Percentiles rank a stretch among this genome's conserved stretches.
Evolutionary conservation across 2,797 vertebrate genomes (phyloP).

Genomic region (Bryconaethiops microstoma): DNA sequence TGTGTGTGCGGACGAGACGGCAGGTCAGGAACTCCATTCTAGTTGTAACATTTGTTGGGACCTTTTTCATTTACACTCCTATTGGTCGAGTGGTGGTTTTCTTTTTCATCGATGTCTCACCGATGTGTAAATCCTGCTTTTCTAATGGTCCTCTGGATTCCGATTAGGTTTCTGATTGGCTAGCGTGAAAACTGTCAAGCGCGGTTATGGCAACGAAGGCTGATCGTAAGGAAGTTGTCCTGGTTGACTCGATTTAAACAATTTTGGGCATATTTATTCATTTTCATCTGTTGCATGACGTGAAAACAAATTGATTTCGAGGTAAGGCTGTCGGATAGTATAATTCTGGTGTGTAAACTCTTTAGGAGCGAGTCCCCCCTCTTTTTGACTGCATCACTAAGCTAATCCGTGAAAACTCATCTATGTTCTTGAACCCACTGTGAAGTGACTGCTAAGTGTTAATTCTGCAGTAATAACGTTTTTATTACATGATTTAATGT

Average conservation of each 20-base stretch:
- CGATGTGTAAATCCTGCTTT: neutral
- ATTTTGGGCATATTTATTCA: conserved; percentile 23
- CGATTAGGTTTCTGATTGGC: conserved; percentile 52
- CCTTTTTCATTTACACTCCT: neutral
- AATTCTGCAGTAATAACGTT: no score
- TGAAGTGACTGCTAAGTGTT: neutral
- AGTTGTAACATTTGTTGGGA: neutral
- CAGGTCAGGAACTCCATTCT: neutral
- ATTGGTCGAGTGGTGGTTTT: conserved; percentile 1
- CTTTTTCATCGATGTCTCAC: conserved; percentile 2
- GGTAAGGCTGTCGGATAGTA: conserved; percentile 37
- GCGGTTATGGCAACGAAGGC: conserved; percentile 27
- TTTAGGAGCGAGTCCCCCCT: neutral
- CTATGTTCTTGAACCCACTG: neutral
- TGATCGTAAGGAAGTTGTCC: conserved; percentile 54
- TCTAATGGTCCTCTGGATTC: conserved; percentile 43
- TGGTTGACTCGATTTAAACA: conserved; percentile 43
- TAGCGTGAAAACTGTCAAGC: neutral
- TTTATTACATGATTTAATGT: neutral
- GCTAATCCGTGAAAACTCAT: conserved; percentile 2
- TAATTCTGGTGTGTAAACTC: neutral
- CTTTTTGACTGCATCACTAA: neutral
- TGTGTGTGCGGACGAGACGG: neutral
- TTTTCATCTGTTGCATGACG: conserved; percentile 27
- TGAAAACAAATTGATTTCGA: conserved; percentile 27